These are phyloP conservation scores for Phorcus lineatus DNA, from an alignment of 2,888 invertebrate genomes.

Conservation along the genomic window DNA sequence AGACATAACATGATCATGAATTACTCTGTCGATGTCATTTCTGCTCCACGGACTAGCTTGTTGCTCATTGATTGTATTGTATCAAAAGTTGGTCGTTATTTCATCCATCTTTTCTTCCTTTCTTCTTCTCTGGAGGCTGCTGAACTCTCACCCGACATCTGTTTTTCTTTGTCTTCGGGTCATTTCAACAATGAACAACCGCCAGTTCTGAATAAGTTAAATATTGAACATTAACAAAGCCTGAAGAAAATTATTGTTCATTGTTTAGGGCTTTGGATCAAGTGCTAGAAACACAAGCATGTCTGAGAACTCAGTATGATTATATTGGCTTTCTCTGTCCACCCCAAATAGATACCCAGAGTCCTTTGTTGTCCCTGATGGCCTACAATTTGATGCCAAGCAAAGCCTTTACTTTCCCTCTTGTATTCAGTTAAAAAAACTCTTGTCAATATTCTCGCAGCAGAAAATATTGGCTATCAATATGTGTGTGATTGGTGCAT, in stretches of 20 bases:
- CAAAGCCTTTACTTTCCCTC: background rate
- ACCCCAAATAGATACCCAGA: slow-evolving; percentile 6
- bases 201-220: no score
- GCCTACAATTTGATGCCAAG: background rate
- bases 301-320: background rate
- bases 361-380: background rate
- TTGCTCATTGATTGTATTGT: no score
- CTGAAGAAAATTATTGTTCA: background rate
- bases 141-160: no score
- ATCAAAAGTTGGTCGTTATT: no score
- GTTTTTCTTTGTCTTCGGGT: no score
- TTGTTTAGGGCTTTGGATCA: background rate
- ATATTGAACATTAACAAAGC: no score
- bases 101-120: no score
- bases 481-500: slow-evolving; percentile 24
- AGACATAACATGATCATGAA: no score
- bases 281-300: background rate
- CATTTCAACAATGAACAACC: no score
- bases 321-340: background rate
- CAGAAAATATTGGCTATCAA: slow-evolving; percentile 21
- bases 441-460: background rate
- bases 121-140: no score
- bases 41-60: no score
- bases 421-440: background rate
- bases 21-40: no score